Percentiles rank a stretch among this genome's conserved stretches.
These are phyloP conservation scores for Pao palembangensis DNA, from an alignment of 2,113 vertebrate species.

Conservation along the genomic window DNA sequence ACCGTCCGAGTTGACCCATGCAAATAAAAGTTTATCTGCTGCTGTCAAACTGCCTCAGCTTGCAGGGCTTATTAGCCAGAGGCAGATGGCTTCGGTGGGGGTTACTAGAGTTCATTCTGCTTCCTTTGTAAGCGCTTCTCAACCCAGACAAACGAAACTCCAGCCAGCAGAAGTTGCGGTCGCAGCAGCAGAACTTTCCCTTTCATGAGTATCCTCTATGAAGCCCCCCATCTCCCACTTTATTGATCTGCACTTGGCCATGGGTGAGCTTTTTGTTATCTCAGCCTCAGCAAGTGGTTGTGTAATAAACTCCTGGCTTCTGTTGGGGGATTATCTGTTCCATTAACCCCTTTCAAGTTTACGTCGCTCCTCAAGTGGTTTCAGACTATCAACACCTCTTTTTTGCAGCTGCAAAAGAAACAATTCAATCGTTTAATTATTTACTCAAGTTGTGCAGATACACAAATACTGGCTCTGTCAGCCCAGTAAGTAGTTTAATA, in stretches of 20 bases:
- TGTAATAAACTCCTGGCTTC: slow-evolving; percentile 42
- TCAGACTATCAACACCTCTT: slow-evolving; percentile 20
- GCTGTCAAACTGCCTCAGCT: slow-evolving; percentile 9
- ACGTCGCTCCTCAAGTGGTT: slow-evolving; percentile 20
- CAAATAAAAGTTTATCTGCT: not conserved
- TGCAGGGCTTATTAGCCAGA: slow-evolving; percentile 20
- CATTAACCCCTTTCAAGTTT: slow-evolving; percentile 12
- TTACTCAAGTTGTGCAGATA: not conserved
- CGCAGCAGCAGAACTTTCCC: not conserved
- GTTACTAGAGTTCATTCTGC: slow-evolving; percentile 74
- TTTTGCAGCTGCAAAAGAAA: not conserved
- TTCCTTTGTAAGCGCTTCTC: not conserved
- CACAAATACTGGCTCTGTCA: no score
- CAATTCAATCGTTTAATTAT: not conserved
- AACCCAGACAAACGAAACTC: slow-evolving; percentile 11
- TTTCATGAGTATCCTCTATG: not conserved
- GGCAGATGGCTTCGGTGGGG: slow-evolving; percentile 36
- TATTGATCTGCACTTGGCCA: slow-evolving; percentile 3
- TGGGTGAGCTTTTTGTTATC: slow-evolving; percentile 40
- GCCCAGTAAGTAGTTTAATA: no score
- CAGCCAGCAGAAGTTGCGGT: not conserved
- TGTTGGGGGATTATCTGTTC: slow-evolving; percentile 33
- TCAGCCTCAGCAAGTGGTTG: slow-evolving; percentile 38
- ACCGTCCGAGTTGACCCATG: not conserved
- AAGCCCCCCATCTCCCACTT: slow-evolving; percentile 6